These are phyloP conservation scores for Rhincodon typus DNA, from an alignment of 2,797 vertebrate species.

Conservation along the genomic window DNA sequence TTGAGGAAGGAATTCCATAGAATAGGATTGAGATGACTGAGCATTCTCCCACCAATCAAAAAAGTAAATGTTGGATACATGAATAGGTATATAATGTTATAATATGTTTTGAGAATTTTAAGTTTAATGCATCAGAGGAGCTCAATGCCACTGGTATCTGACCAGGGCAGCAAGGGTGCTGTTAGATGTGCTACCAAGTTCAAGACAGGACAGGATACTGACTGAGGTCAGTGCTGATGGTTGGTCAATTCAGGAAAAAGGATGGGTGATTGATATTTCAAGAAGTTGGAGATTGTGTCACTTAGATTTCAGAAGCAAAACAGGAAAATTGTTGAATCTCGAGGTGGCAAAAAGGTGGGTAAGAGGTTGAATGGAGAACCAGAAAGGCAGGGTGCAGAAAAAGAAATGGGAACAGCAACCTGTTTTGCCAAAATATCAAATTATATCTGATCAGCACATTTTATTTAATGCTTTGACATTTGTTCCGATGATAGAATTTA, in stretches of 20 bases:
- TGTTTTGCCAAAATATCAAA: neutral
- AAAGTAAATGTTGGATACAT: neutral
- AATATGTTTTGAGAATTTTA: neutral
- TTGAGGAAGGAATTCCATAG: neutral
- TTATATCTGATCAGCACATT: neutral
- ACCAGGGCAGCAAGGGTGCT: neutral
- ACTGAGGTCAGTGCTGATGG: neutral
- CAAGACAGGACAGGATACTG: neutral
- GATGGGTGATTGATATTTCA: neutral
- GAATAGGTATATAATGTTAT: neutral
- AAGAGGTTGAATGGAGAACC: neutral
- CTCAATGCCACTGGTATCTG: neutral
- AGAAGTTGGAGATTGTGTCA: neutral
- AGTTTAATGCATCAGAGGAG: neutral
- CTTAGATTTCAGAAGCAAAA: neutral
- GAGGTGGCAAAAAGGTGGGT: neutral
- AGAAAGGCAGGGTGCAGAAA: neutral
- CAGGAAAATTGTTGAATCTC: neutral
- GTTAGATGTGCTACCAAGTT: no score
- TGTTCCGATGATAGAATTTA: neutral
- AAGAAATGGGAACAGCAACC: neutral
- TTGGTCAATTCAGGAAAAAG: neutral
- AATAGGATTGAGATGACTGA: neutral
- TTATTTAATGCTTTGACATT: neutral
- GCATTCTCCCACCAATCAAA: neutral